phyloP scores from a whole-genome alignment of 2,888 invertebrate species.

The Folsomia manolachei region DNA sequence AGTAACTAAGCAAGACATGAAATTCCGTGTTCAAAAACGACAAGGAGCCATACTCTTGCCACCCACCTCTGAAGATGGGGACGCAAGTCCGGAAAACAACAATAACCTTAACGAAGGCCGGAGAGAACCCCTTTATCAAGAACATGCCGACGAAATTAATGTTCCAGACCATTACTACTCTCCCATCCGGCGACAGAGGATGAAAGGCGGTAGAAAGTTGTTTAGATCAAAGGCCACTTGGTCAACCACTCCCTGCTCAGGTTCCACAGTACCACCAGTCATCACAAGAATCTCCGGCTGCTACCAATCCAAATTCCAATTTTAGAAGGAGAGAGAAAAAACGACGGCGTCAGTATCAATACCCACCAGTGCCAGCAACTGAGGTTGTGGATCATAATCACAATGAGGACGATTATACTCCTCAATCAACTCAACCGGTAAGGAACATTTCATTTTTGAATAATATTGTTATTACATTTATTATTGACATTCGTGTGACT shows the following conservation, averaged over 20 bases:
- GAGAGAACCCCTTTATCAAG: constrained; percentile 1
- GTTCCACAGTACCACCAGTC: not conserved
- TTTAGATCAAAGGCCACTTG: too few species aligned
- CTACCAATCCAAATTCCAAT: not conserved
- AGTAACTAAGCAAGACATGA: not conserved
- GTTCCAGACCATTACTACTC: constrained; percentile 16
- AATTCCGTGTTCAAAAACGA: not conserved
- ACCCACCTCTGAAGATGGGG: not conserved
- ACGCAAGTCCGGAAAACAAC: too few species aligned
- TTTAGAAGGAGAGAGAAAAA: not conserved
- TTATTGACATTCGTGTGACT: too few species aligned
- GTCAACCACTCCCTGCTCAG: too few species aligned
- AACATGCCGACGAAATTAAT: not conserved
- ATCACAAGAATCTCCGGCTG: not conserved
- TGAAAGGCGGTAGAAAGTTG: not conserved
- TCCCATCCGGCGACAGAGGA: not conserved
- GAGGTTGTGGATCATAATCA: not conserved
- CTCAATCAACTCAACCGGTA: not conserved
- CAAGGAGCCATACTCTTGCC: not conserved
- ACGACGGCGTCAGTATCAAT: too few species aligned
- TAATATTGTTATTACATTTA: too few species aligned
- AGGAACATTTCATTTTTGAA: not conserved
- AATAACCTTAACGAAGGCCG: not conserved
- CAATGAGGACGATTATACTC: not conserved
- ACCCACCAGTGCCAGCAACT: not conserved